Base-by-base conservation (phyloP, 2,888 invertebrate genomes). In the Dynastes tityus region DNA sequence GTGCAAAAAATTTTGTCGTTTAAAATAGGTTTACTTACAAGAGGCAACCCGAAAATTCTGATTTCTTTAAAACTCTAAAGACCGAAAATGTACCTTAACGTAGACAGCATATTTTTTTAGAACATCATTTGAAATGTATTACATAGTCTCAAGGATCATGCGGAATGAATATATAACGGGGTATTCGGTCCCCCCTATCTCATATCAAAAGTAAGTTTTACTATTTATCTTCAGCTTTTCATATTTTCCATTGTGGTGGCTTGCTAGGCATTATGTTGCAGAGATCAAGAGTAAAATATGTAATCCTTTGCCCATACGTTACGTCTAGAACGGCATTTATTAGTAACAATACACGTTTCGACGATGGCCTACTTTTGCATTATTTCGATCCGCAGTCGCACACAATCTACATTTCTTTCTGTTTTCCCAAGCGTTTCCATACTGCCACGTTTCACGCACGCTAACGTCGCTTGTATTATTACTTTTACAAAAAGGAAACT, bases 321-420 rank as follows among this genome's bases (percentile, higher is more conserved):
- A 67, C 16, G 40, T 0, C 40, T 67, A 16, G 40, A 22, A 40
- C 65, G 8, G 65, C 16, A 16, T 40, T 67, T 16, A 8, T 22
- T 22, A 2, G 13, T 29, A 32, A 65, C 65, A 40, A 65, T 67
- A 40, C 40, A 8, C 9, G 40, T 67, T 67, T 67, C 65, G 65
- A 67, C 65, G 45, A 11, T 67, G 65, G 45, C 65, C 65, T 67
- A 67, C n/a, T 67, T 67, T 45, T 11, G 49, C 65, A 37, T 32
- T 67, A 40, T 45, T 67, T 67, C 65, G 8, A 13, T 67, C n/a
- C 13, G 65, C 65, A 45, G 22, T 67, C 45, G 1, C 16, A 16
- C 11, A 67, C 6, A 40, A 45, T 9, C 65, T n/a, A 11, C 65
- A 67, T 22, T 67, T 67, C 22, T 67, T 67, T 22, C 45, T 67